A percentile compares a stretch with the other conserved stretches of the same genome.
Evolutionary conservation across 2,797 vertebrate species (phyloP).

Genomic region (Falco novaeseelandiae): DNA sequence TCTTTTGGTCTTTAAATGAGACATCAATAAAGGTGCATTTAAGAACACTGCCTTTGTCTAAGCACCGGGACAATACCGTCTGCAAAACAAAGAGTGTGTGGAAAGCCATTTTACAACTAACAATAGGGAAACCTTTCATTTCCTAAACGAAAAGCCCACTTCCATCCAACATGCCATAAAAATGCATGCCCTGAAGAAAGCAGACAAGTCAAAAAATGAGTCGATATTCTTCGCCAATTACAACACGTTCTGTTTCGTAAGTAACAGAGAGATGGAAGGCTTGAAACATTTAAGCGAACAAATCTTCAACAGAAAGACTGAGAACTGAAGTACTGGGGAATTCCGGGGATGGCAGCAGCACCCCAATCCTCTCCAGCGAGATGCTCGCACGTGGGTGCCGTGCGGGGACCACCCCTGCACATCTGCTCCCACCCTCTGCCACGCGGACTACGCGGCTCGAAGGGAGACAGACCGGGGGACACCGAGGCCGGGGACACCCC

Average conservation of each 20-base stretch:
- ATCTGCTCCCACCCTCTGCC: not conserved
- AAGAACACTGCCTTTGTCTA: not conserved
- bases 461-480: not conserved
- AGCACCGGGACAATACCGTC: not conserved
- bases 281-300: rapidly evolving
- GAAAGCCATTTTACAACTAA: not conserved
- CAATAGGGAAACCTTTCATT: not conserved
- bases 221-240: not conserved
- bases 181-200: not conserved
- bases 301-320: not conserved
- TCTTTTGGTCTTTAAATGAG: not conserved
- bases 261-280: not conserved
- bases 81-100: not conserved
- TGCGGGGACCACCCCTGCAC: not conserved
- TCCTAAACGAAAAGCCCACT: not conserved
- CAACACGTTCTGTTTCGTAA: rapidly evolving
- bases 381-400: not conserved
- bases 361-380: not conserved
- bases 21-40: not conserved
- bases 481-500: not conserved
- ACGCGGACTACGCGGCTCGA: not conserved
- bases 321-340: not conserved
- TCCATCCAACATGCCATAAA: not conserved
- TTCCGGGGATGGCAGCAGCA: not conserved
- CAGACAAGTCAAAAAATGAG: not conserved